Base-by-base conservation (phyloP, 1,140 invertebrate genomes). In the Ephestia elutella region DNA sequence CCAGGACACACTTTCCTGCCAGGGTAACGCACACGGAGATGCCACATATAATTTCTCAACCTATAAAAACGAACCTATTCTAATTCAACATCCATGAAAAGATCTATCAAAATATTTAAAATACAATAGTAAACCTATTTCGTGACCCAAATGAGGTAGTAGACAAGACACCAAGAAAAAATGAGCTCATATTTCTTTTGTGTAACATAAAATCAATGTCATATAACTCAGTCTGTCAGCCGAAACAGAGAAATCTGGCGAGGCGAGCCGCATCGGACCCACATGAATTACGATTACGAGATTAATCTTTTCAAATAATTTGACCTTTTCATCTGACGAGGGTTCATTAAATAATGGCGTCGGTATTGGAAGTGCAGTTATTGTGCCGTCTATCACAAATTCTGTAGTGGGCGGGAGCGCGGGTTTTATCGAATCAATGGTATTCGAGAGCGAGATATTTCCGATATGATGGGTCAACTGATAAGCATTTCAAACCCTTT, bases 251-350 rank as follows among this genome's bases (percentile, higher is more conserved):
- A 80, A 84, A 80, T 80, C 76, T 78, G 76, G 71, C 65, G 75
- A 70, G 73, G 15, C 30, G 30, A 32, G 65, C 21, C 70, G 69
- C 72, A 75, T 78, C 78, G 75, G 79, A 71, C 79, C 76, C 80
- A 80, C 82, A 87, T 87, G 82, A 44, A 44, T 44, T 44, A 32
- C 11, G 82, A 78, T 87, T 82, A 87, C 75, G 68, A 85, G 85
- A 85, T 87, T 87, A 87, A 87, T 87, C 83, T 86, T 85, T 86
- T 82, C 79, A 87, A 86, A 86, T 82, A 85, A 87, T 87, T 85
- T 86, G 85, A 87, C 83, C 85, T 87, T 83, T 85, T 78, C 79
- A 87, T 84, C 77, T 85, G 85, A 86, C 85, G 82, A 87, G 83
- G 85, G 83, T 87, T 86, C 80, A 87, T 87, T 86, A 85, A 87